These are phyloP conservation scores for Sminthurinus signatus DNA, from an alignment of 1,140 invertebrate species.

Conservation along the genomic window DNA sequence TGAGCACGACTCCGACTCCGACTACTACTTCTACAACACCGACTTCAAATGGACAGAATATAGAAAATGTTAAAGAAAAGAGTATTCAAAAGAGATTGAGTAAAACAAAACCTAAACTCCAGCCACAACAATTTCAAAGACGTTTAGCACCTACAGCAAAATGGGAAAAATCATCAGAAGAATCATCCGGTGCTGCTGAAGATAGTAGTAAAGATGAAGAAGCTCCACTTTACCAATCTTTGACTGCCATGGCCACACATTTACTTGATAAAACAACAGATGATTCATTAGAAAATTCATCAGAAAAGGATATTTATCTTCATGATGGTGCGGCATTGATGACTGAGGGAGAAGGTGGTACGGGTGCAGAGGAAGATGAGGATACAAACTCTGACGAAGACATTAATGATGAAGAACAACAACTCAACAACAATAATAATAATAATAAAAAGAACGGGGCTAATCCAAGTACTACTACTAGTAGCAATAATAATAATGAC, in stretches of 20 bases:
- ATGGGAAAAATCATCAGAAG: constrained; percentile 22
- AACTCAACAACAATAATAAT: not conserved
- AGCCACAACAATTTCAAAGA: not conserved
- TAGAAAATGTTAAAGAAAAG: no score
- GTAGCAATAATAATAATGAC: not conserved
- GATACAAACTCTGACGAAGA: constrained; percentile 20
- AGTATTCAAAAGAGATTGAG: not conserved
- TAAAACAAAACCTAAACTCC: no score
- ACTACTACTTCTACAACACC: constrained; percentile 1
- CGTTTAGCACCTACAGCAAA: constrained; percentile 10
- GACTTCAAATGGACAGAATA: no score
- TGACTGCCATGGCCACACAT: constrained; percentile 33
- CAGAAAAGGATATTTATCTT: constrained; percentile 38
- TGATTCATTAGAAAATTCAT: constrained; percentile 34
- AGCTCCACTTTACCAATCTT: constrained; percentile 27
- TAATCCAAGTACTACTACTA: not conserved
- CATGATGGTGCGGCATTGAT: constrained; percentile 1
- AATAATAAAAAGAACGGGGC: not conserved
- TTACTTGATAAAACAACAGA: constrained; percentile 23
- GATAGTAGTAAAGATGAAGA: constrained; percentile 20
- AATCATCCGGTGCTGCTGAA: constrained; percentile 1
- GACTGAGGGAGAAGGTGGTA: not conserved
- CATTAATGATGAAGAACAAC: not conserved
- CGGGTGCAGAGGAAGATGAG: constrained; percentile 11
- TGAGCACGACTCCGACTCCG: constrained; percentile 10